Evolutionary conservation across 2,888 invertebrate species (phyloP).

Genomic region (Callimorpha dominula): DNA sequence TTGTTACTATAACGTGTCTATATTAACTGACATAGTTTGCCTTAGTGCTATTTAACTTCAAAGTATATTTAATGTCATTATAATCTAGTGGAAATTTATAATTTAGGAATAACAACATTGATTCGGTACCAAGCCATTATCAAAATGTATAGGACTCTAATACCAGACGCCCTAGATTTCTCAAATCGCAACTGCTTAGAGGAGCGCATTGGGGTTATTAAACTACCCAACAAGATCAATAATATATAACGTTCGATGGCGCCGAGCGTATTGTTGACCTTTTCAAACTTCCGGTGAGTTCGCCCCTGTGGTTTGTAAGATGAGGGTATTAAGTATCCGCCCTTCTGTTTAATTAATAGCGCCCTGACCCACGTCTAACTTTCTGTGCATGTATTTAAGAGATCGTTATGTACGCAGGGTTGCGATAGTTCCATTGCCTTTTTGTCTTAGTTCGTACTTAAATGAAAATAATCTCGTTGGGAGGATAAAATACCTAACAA

Average conservation of each 20-base stretch:
- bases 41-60: background rate
- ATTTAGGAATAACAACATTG: background rate
- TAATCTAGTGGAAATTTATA: background rate
- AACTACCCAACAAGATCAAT: constrained; percentile 49
- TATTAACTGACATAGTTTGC: background rate
- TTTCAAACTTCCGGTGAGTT: constrained; percentile 58
- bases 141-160: constrained; percentile 19
- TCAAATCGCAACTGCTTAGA: constrained; percentile 25
- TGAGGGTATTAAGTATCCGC: constrained; percentile 54
- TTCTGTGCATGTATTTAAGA: constrained; percentile 54
- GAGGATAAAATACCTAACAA: background rate
- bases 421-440: constrained; percentile 45
- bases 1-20: background rate
- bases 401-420: constrained; percentile 38
- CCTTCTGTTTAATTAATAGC: constrained; percentile 74
- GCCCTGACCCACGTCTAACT: constrained; percentile 72
- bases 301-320: constrained; percentile 54
- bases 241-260: constrained; percentile 53
- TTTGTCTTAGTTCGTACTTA: constrained; percentile 31
- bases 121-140: constrained; percentile 17
- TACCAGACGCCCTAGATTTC: constrained; percentile 22
- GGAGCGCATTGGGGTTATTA: constrained; percentile 34
- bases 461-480: constrained; percentile 13
- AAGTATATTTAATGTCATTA: background rate
- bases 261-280: constrained; percentile 54